Percentiles rank a stretch among this genome's conserved stretches.
phyloP scores from a whole-genome alignment of 2,888 invertebrate genomes.

The Siphlonurus alternatus region DNA sequence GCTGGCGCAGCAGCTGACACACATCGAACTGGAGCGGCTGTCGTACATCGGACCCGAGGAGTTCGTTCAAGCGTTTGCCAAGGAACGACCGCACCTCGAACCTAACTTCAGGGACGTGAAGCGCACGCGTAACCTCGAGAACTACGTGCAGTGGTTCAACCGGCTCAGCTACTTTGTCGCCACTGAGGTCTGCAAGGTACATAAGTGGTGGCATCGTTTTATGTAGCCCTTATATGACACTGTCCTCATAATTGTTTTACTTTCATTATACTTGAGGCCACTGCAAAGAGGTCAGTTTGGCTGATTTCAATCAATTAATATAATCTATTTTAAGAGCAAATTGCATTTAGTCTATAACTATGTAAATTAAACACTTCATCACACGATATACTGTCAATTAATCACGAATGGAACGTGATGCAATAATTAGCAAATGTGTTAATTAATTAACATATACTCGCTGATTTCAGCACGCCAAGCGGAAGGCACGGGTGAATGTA shows the following conservation, averaged over 20 bases:
- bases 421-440: too few species aligned
- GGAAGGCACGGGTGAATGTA: conserved; percentile 78
- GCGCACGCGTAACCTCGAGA: conserved; percentile 82
- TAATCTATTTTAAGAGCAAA: too few species aligned
- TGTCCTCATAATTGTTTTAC: background rate
- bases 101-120: conserved; percentile 62
- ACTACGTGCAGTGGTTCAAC: conserved; percentile 97
- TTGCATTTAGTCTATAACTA: too few species aligned
- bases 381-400: too few species aligned
- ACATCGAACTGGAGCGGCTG: conserved; percentile 81
- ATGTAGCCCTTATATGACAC: too few species aligned
- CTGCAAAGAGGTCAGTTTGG: too few species aligned
- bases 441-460: too few species aligned
- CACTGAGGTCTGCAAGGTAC: conserved; percentile 84
- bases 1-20: conserved; percentile 84
- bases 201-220: too few species aligned
- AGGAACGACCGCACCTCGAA: conserved; percentile 48
- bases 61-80: conserved; percentile 88
- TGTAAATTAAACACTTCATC: too few species aligned
- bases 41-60: conserved; percentile 95
- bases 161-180: conserved; percentile 88
- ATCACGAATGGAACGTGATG: too few species aligned
- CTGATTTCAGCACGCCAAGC: conserved; percentile 75
- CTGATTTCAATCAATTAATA: too few species aligned
- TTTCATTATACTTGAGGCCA: too few species aligned